phyloP scores from a whole-genome alignment of 2,113 vertebrate genomes.

The Rhinolophus sinicus region DNA sequence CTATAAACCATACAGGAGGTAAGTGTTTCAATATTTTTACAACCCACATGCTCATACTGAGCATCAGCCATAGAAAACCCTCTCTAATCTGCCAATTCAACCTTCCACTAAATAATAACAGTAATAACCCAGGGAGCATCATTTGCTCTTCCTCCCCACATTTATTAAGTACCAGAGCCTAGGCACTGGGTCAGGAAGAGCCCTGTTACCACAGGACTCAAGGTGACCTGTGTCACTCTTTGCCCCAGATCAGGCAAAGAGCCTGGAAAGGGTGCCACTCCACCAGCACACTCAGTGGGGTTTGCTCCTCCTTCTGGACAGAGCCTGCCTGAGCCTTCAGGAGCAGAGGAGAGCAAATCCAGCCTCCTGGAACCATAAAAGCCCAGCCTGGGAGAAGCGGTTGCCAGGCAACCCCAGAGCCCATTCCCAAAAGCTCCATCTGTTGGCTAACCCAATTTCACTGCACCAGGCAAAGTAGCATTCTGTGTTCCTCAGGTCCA shows the following conservation, averaged over 20 bases:
- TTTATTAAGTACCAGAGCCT: not conserved
- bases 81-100: not conserved
- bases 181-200: not conserved
- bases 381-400: constrained; percentile 15
- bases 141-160: not conserved
- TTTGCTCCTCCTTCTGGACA: not conserved
- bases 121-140: not conserved
- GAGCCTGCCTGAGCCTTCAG: not conserved
- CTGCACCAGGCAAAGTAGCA: not conserved
- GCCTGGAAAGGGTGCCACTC: accelerated
- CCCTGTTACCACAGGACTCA: not conserved
- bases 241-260: not conserved
- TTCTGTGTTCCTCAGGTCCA: not conserved
- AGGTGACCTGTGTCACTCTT: not conserved
- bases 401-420: constrained; percentile 65
- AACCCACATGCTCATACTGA: not conserved
- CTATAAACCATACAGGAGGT: not conserved
- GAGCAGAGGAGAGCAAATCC: not conserved
- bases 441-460: constrained; percentile 37
- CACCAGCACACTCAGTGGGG: not conserved
- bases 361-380: not conserved
- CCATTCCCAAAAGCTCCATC: constrained; percentile 57
- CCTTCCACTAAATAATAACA: not conserved
- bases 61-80: not conserved
- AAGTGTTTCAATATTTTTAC: not conserved